phyloP scores from a whole-genome alignment of 2,113 vertebrate species.

The Bungarus multicinctus region DNA sequence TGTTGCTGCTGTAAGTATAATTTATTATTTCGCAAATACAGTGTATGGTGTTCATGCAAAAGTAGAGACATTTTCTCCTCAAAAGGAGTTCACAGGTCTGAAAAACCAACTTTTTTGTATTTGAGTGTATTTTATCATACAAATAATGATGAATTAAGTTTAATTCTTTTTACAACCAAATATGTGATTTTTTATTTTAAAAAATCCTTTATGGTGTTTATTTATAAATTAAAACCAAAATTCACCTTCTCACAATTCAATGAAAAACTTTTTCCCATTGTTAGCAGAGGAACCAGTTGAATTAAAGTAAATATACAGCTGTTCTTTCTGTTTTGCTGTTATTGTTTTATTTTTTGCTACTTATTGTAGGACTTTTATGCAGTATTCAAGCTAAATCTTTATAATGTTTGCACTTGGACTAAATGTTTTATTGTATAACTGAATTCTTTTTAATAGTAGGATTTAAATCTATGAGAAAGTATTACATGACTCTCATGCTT shows the following conservation, averaged over 20 bases:
- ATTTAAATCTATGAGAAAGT: constrained; percentile 19
- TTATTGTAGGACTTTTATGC: not conserved
- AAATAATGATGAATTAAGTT: not conserved
- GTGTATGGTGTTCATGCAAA: too few relatives aligned
- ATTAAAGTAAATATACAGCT: not conserved
- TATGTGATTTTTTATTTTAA: not conserved
- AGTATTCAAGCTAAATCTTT: not conserved
- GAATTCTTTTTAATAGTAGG: not conserved
- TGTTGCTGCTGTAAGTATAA: constrained; percentile 93
- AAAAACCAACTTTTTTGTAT: not conserved
- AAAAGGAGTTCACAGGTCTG: not conserved
- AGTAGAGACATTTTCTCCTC: too few relatives aligned
- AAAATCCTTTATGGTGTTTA: not conserved
- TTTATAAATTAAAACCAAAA: not conserved
- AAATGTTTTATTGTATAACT: not conserved
- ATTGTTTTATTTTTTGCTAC: not conserved
- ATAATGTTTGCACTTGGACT: not conserved
- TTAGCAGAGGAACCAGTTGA: not conserved
- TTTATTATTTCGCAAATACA: constrained; percentile 1
- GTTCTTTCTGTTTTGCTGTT: not conserved
- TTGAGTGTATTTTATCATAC: not conserved
- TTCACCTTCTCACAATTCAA: not conserved
- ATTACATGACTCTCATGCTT: constrained; percentile 1
- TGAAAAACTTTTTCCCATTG: not conserved
- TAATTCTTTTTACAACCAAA: not conserved